Evolutionary conservation across 2,113 vertebrate species (phyloP), one percentile per base, ranked within the genome.

Genomic region (Canis aureus): DNA sequence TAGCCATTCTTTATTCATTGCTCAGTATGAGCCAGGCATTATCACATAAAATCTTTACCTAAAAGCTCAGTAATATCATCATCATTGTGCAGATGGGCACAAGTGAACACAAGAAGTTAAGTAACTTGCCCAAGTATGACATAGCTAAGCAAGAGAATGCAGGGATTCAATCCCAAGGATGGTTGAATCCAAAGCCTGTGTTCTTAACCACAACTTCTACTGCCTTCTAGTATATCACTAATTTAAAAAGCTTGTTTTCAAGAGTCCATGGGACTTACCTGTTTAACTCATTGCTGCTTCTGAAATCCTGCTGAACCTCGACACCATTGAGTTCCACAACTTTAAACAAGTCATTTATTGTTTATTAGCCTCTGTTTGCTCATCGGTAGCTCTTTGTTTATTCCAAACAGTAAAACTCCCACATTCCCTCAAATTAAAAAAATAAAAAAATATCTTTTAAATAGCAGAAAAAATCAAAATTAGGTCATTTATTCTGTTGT

Each of bases 381-480:
- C 57, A 91, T 59, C 7, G 55, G 20, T 20, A 43, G 59, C 6
- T 67, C 55, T 78, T 57, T 49, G 74, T 11, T 35, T 83, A 38
- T 73, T 89, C 22, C 16, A 79, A 95, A 67, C 35, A 93, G 29
- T 80, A 91, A 97, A 97, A 79, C 5, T 32, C 16, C 8, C 8
- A 85, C 11, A 55, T 20, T 81, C 35, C 62, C 81, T 29, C 60
- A 91, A 23, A 92, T 69, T 69, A 59, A 92, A 83, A 90, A 69
- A 79, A 19, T 23, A 5, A 49, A 49, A 49, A 55, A 35, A 29
- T 57, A 0, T 84, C 27, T 51, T 82, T 6, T 51, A 79, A 60
- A 12, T 69, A 29, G 1, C 62, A 90, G 19, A 11, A 79, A 95
- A 43, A 96, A 69, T 27, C 62, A 74, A 53, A 4, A 32, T 69